Conservation (phyloP, 2,797 vertebrate genomes). For the Notamacropus eugenii region DNA sequence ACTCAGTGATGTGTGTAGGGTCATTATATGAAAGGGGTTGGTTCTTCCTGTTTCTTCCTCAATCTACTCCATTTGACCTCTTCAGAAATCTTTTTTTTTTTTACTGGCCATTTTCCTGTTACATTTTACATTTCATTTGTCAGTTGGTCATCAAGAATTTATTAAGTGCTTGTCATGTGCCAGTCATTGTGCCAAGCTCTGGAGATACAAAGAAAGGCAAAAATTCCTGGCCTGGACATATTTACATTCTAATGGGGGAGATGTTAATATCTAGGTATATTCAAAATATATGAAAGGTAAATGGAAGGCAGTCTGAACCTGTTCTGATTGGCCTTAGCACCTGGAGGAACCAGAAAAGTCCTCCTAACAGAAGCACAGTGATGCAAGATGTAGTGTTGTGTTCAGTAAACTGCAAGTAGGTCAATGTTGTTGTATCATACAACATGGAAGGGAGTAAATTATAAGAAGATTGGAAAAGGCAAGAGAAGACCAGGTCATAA, state of each 20-base stretch:
- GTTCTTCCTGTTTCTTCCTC: neutral
- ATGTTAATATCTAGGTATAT: neutral
- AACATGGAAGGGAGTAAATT: neutral
- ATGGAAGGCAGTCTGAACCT: neutral
- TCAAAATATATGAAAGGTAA: neutral
- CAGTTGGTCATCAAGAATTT: neutral
- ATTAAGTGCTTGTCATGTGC: neutral
- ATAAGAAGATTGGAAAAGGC: neutral
- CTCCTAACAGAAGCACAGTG: neutral
- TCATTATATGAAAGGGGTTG: neutral
- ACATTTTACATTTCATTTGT: slow-evolving; percentile 28
- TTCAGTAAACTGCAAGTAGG: neutral
- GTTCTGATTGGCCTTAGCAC: neutral
- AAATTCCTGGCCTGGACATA: neutral
- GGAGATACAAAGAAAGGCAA: neutral
- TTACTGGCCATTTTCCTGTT: neutral
- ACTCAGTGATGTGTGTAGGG: neutral
- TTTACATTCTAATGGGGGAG: neutral
- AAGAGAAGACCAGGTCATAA: neutral
- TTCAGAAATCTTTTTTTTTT: neutral
- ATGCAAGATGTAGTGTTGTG: neutral
- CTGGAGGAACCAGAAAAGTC: neutral
- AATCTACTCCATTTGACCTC: neutral
- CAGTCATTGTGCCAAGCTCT: neutral
- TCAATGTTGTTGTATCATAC: neutral